Evolutionary conservation across 2,113 vertebrate species (phyloP).

Genomic region (Ctenomys sociabilis): DNA sequence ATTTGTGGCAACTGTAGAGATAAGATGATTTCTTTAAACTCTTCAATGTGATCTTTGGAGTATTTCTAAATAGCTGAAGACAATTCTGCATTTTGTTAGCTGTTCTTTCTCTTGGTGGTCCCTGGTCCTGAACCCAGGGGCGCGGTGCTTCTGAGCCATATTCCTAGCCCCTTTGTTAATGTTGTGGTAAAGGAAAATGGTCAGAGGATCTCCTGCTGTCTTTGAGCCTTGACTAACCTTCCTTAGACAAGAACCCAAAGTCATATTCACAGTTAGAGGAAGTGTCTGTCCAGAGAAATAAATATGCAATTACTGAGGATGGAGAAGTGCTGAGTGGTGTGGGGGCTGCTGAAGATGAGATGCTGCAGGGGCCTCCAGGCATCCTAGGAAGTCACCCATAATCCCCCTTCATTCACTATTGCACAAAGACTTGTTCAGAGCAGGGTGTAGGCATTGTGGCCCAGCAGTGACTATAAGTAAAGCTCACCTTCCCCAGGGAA

Average conservation of each 20-base stretch:
- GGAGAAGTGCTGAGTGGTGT: too few species aligned
- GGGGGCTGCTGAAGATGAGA: background rate
- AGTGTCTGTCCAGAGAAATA: background rate
- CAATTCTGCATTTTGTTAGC: background rate
- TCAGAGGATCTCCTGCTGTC: background rate
- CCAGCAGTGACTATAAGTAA: background rate
- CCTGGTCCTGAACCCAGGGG: background rate
- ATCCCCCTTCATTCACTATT: background rate
- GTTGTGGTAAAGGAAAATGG: background rate
- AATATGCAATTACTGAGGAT: background rate
- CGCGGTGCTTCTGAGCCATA: too few species aligned
- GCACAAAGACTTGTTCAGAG: background rate
- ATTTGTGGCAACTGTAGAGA: background rate
- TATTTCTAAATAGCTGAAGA: background rate
- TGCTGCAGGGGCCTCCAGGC: background rate
- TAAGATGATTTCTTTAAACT: background rate
- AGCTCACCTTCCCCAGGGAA: background rate
- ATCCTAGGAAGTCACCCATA: background rate
- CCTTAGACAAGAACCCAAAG: background rate
- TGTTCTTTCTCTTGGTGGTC: background rate
- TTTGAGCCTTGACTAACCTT: background rate
- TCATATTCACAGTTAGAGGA: background rate
- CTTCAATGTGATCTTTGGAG: background rate
- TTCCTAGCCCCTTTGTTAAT: background rate
- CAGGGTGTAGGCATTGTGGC: background rate